phyloP scores from a whole-genome alignment of 2,113 vertebrate species.

The Urocynchramus pylzowi region DNA sequence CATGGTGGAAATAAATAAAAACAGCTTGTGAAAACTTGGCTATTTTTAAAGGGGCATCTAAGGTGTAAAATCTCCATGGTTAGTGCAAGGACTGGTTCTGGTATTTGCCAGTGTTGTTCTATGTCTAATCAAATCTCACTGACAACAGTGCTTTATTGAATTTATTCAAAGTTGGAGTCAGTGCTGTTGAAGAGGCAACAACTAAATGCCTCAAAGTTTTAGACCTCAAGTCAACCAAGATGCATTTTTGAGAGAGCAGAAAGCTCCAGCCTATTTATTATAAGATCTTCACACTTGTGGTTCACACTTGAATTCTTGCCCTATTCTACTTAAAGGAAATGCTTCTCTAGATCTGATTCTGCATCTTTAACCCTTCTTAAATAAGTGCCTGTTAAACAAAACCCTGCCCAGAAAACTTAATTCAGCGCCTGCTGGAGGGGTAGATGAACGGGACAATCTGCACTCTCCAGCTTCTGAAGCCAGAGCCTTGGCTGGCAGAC shows the following conservation, averaged over 20 bases:
- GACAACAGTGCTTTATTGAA: neutral
- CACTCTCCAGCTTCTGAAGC: neutral
- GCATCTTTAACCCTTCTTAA: neutral
- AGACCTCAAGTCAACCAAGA: neutral
- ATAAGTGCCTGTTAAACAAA: neutral
- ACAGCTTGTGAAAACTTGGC: neutral
- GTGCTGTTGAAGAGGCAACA: neutral
- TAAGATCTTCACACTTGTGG: neutral
- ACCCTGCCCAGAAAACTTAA: neutral
- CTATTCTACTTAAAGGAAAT: neutral
- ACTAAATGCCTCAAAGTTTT: neutral
- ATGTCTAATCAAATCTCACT: neutral
- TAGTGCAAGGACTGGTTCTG: neutral
- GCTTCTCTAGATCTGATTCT: neutral
- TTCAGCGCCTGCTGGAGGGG: neutral
- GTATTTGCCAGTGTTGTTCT: neutral
- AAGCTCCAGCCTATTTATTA: neutral
- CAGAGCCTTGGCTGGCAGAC: neutral
- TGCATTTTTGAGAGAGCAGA: neutral
- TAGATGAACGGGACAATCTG: neutral
- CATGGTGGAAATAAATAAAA: neutral
- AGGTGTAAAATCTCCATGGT: neutral
- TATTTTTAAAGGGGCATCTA: neutral
- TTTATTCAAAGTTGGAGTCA: neutral
- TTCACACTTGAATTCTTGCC: neutral